Percentiles rank a stretch among this genome's conserved stretches.
Evolutionary conservation across 2,113 vertebrate species (phyloP).

Genomic region (Python bivittatus): DNA sequence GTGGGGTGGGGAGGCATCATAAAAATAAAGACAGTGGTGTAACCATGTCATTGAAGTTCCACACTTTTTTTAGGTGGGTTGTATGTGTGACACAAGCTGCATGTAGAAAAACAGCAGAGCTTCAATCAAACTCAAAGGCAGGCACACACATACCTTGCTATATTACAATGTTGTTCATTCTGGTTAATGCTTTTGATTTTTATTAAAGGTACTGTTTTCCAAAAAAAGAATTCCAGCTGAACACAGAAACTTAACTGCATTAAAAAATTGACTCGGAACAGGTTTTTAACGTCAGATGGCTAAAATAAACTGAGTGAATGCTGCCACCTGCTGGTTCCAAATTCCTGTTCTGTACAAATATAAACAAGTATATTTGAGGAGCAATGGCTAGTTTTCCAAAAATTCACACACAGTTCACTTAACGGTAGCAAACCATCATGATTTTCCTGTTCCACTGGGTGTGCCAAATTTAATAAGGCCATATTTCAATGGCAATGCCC

Average conservation of each 20-base stretch:
- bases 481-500: neutral
- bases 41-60: neutral
- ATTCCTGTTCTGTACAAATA: neutral
- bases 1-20: neutral
- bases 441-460: neutral
- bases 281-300: neutral
- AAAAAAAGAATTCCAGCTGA: neutral
- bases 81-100: neutral
- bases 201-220: neutral
- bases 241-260: neutral
- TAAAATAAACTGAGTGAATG: neutral
- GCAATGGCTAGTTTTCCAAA: neutral
- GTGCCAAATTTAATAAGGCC: neutral
- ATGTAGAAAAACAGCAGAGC: neutral
- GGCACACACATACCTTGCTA: neutral
- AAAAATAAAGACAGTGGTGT: neutral
- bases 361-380: neutral
- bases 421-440: rapidly evolving
- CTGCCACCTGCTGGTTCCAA: constrained; percentile 26
- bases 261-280: neutral
- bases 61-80: neutral
- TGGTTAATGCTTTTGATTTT: neutral
- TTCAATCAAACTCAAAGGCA: neutral
- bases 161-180: neutral
- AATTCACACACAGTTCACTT: neutral